Percentiles rank a stretch among this genome's conserved stretches.
phyloP scores from a whole-genome alignment of 2,797 vertebrate species.

The Galagoides demidoff region DNA sequence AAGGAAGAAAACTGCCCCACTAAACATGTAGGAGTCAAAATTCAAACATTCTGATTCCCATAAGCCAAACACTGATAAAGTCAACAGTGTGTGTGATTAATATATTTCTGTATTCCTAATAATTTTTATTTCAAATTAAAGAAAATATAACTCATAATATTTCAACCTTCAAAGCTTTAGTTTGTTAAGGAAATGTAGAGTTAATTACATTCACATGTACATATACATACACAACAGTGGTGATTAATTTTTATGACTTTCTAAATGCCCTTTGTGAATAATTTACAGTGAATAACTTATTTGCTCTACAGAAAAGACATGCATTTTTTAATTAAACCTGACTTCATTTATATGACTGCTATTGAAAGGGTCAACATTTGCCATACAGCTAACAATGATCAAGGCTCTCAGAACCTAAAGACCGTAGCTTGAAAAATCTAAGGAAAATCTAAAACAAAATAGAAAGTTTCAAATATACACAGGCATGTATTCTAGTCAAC shows the following conservation, averaged over 20 bases:
- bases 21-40: not conserved
- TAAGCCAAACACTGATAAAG: not conserved
- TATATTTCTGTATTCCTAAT: not conserved
- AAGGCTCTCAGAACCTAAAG: constrained; percentile 5
- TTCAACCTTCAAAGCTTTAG: constrained; percentile 50
- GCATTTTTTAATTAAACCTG: constrained; percentile 66
- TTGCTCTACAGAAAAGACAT: constrained; percentile 26
- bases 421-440: not conserved
- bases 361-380: constrained; percentile 37
- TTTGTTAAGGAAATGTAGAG: not conserved
- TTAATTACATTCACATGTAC: not conserved
- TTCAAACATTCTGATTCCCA: not conserved
- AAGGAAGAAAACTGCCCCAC: not conserved
- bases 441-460: constrained; percentile 34
- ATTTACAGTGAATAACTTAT: constrained; percentile 58
- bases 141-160: not conserved
- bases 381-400: not conserved
- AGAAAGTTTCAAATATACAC: not conserved
- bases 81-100: not conserved
- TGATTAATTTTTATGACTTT: constrained; percentile 68
- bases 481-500: not conserved
- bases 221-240: not conserved
- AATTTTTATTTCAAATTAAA: not conserved
- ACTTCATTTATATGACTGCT: constrained; percentile 45
- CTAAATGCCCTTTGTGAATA: constrained; percentile 69